These are phyloP conservation scores for Regulus satrapa DNA, from an alignment of 2,113 vertebrate species.

Conservation along the genomic window DNA sequence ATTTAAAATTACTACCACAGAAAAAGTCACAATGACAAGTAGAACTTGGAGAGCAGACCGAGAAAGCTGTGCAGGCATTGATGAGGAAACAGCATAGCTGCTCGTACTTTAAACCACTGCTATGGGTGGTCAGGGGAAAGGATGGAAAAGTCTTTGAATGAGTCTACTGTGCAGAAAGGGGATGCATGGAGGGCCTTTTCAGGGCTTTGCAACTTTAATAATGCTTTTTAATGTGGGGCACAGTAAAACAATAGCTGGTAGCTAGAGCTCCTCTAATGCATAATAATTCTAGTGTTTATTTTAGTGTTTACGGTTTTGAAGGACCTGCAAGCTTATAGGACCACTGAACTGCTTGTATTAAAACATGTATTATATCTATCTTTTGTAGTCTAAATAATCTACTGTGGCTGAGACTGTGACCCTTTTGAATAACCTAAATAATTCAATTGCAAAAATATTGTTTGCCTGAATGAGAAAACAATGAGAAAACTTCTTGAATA, in stretches of 20 bases:
- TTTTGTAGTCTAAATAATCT: background rate
- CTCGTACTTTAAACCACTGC: background rate
- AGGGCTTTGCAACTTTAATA: background rate
- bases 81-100: background rate
- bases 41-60: background rate
- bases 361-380: background rate
- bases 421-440: background rate
- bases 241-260: background rate
- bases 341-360: background rate
- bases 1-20: background rate
- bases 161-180: background rate
- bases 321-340: background rate
- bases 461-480: background rate
- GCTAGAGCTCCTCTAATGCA: background rate
- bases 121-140: fast-evolving
- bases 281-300: background rate
- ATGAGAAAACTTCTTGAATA: background rate
- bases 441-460: background rate
- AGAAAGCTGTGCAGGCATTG: background rate
- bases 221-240: background rate
- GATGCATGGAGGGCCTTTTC: background rate
- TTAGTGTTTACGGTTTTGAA: background rate
- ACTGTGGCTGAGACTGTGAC: background rate
- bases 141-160: background rate
- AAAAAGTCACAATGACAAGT: background rate